phyloP scores from a whole-genome alignment of 2,113 vertebrate genomes.

The Heteronetta atricapilla region DNA sequence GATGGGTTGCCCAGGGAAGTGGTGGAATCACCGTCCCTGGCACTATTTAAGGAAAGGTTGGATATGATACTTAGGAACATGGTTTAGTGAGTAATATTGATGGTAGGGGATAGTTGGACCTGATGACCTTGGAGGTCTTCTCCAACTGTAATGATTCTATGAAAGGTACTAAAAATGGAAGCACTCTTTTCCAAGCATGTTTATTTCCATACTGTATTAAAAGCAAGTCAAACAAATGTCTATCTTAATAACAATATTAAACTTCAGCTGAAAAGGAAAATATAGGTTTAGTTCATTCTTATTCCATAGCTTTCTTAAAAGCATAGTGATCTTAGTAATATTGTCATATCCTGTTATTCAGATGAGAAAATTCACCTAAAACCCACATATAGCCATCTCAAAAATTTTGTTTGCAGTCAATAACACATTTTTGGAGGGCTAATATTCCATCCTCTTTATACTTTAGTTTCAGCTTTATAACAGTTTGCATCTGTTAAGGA shows the following conservation, averaged over 20 bases:
- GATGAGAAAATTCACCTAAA: background rate
- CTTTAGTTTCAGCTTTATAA: background rate
- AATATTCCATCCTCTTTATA: background rate
- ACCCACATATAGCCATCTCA: background rate
- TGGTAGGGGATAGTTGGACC: too few species aligned
- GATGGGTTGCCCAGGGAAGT: too few species aligned
- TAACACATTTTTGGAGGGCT: background rate
- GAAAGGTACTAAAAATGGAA: background rate
- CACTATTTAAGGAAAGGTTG: too few species aligned
- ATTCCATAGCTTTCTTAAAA: background rate
- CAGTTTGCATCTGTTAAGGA: background rate
- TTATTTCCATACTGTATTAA: background rate
- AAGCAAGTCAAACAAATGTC: background rate
- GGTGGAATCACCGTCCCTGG: too few species aligned
- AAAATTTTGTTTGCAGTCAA: background rate
- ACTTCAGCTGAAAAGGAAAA: background rate
- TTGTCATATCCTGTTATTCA: background rate
- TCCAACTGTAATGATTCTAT: too few species aligned
- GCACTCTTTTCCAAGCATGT: background rate
- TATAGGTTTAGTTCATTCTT: background rate
- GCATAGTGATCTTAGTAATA: background rate
- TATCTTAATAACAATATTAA: background rate
- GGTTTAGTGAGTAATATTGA: too few species aligned
- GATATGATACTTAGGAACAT: too few species aligned
- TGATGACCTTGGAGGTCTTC: too few species aligned